A percentile compares a stretch with the other conserved stretches of the same genome.
These are phyloP conservation scores for Drosophila repletoides DNA, from an alignment of 1,140 invertebrate genomes.

Conservation along the genomic window DNA sequence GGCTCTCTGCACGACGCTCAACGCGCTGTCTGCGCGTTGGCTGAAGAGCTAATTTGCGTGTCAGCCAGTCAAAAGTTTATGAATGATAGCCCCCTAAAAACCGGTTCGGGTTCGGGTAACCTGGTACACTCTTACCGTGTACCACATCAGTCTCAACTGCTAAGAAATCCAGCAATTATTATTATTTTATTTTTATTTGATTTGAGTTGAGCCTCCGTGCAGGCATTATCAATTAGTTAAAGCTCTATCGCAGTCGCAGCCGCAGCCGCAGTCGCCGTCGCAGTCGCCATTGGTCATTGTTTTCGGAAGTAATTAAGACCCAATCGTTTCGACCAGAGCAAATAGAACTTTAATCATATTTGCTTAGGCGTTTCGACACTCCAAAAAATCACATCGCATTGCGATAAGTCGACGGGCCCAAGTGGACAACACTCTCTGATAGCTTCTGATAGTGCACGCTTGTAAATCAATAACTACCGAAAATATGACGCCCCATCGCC, in stretches of 20 bases:
- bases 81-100: conserved; percentile 76
- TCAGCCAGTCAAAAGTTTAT: conserved; percentile 71
- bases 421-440: conserved; percentile 58
- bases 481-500: conserved; percentile 19
- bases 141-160: background rate
- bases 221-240: conserved; percentile 69
- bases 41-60: conserved; percentile 78
- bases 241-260: conserved; percentile 53
- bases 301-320: conserved; percentile 79
- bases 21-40: conserved; percentile 64
- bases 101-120: too few relatives aligned
- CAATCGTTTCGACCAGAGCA: conserved; percentile 63
- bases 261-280: too few relatives aligned
- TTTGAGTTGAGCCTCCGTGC: conserved; percentile 33
- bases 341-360: conserved; percentile 76
- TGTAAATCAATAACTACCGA: conserved; percentile 81
- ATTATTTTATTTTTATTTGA: conserved; percentile 56
- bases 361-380: conserved; percentile 79
- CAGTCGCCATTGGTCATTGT: conserved; percentile 65
- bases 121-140: conserved; percentile 13
- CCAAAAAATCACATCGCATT: conserved; percentile 70
- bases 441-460: conserved; percentile 53
- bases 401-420: conserved; percentile 61
- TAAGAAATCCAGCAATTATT: conserved; percentile 23
- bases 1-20: conserved; percentile 41